Conservation (phyloP, 2,797 vertebrate species). For the Tolypeutes matacus region DNA sequence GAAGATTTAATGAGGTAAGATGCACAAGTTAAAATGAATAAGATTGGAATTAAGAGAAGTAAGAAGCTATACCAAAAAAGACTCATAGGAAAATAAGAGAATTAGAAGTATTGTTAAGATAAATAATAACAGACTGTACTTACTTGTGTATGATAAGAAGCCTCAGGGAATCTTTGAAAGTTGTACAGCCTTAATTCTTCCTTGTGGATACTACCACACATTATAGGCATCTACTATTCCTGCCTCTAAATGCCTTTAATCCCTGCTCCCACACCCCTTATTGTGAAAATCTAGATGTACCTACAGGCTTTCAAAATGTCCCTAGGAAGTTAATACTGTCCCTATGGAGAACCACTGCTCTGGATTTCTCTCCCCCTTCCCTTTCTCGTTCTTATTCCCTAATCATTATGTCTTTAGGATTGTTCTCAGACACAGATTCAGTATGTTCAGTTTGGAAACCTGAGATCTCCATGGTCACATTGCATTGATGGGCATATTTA, state of each 20-base stretch:
- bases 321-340: not conserved
- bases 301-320: constrained; percentile 6
- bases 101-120: not conserved
- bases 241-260: not conserved
- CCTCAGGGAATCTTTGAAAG: not conserved
- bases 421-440: constrained; percentile 14
- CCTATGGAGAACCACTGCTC: not conserved
- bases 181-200: not conserved
- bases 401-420: not conserved
- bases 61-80: not conserved
- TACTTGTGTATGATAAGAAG: constrained; percentile 37
- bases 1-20: not conserved
- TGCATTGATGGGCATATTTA: not conserved
- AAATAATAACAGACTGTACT: constrained; percentile 13
- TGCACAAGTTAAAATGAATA: not conserved
- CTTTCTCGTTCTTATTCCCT: not conserved
- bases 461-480: not conserved
- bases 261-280: not conserved
- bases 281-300: not conserved
- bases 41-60: constrained; percentile 31
- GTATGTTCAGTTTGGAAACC: constrained; percentile 28
- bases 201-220: not conserved
- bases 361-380: not conserved
- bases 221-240: not conserved
- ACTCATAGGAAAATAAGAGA: constrained; percentile 14